These are phyloP conservation scores for Daktulosphaira vitifoliae DNA, from an alignment of 1,140 invertebrate genomes.

Conservation along the genomic window DNA sequence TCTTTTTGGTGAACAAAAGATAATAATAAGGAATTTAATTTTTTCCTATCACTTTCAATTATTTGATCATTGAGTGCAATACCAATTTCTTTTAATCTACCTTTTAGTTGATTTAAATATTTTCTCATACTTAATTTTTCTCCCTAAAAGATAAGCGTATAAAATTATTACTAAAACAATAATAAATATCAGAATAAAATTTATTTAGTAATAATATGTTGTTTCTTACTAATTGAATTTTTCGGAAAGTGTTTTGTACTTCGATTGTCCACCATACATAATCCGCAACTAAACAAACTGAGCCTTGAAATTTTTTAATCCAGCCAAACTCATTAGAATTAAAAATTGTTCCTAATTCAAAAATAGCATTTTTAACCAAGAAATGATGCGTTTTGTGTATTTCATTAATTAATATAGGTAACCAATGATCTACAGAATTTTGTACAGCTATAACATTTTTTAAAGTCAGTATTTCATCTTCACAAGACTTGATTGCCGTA, in stretches of 20 bases:
- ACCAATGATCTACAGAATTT: conserved; percentile 80
- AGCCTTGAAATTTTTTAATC: conserved; percentile 81
- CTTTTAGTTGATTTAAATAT: conserved; percentile 68
- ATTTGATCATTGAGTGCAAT: conserved; percentile 54
- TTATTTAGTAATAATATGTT: too few relatives aligned
- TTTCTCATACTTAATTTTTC: conserved; percentile 81
- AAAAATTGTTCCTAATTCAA: conserved; percentile 67
- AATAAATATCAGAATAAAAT: too few relatives aligned
- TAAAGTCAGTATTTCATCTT: conserved; percentile 80
- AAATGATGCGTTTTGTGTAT: conserved; percentile 76
- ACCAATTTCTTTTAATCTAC: conserved; percentile 72
- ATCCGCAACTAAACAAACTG: conserved; percentile 75
- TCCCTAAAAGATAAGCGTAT: conserved; percentile 48
- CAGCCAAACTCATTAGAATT: conserved; percentile 59
- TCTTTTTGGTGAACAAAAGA: conserved; percentile 83
- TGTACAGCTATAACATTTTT: conserved; percentile 48
- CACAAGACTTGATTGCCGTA: conserved; percentile 71
- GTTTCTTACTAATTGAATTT: conserved; percentile 11
- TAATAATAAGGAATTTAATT: conserved; percentile 78
- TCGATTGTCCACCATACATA: conserved; percentile 91
- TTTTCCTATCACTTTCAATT: conserved; percentile 62
- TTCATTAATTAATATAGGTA: conserved; percentile 70
- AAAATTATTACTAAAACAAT: neutral
- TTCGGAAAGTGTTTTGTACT: conserved; percentile 73
- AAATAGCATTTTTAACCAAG: conserved; percentile 82